Percentiles rank a stretch among this genome's conserved stretches.
Conservation (phyloP, 1,140 invertebrate species). For the Phocides pigmalion region DNA sequence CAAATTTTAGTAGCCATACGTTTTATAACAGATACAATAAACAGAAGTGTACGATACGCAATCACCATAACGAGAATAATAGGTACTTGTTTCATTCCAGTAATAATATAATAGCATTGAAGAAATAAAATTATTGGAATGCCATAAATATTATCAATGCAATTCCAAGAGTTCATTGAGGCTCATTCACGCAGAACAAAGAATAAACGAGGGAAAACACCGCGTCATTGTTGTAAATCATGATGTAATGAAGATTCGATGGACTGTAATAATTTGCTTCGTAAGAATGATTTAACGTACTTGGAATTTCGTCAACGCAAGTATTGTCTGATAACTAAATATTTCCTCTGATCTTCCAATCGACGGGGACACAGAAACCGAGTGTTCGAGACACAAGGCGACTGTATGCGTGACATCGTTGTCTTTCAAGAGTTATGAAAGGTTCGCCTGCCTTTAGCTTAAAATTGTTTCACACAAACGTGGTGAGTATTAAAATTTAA, state of each 20-base stretch:
- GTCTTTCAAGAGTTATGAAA: too few species aligned
- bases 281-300: not conserved
- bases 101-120: not conserved
- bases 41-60: too few species aligned
- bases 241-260: not conserved
- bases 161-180: constrained; percentile 1
- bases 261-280: not conserved
- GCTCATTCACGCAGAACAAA: not conserved
- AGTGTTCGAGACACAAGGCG: not conserved
- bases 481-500: too few species aligned
- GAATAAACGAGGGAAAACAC: constrained; percentile 29
- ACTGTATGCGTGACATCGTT: not conserved
- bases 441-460: too few species aligned
- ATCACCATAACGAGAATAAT: too few species aligned
- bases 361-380: not conserved
- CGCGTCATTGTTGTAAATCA: constrained; percentile 7
- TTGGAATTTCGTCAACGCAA: not conserved
- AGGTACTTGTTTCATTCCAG: constrained; percentile 1
- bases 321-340: not conserved
- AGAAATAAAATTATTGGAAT: constrained; percentile 35
- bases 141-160: constrained; percentile 2
- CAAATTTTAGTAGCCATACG: too few species aligned
- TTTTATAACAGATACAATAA: too few species aligned
- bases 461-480: too few species aligned
- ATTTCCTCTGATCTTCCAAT: not conserved